phyloP scores from a whole-genome alignment of 2,113 vertebrate species.

The Daphoenositta chrysoptera region DNA sequence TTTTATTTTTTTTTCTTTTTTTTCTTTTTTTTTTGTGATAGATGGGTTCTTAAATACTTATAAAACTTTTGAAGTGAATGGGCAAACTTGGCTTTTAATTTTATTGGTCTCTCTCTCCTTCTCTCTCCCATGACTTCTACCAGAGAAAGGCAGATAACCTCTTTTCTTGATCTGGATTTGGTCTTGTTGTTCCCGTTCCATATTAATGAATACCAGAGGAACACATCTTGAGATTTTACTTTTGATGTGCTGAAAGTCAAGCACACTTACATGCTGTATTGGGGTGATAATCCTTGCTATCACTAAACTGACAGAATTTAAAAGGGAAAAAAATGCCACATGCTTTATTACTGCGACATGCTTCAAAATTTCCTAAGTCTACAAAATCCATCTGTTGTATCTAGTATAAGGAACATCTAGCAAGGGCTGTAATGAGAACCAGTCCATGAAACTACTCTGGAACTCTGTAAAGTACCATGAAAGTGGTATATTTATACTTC shows the following conservation, averaged over 20 bases:
- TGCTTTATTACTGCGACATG: background rate
- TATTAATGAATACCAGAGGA: background rate
- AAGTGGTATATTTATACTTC: background rate
- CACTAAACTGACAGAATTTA: background rate
- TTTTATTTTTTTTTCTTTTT: background rate
- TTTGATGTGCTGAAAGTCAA: constrained; percentile 1
- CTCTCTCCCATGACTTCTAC: background rate
- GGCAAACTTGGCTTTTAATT: background rate
- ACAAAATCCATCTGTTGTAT: background rate
- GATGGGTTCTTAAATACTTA: background rate
- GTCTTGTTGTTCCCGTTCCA: constrained; percentile 1
- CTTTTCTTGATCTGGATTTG: background rate
- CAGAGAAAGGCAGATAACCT: background rate
- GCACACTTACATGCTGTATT: background rate
- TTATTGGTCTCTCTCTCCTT: background rate
- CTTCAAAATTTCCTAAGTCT: background rate
- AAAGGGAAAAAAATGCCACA: background rate
- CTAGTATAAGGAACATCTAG: background rate
- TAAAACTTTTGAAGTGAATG: background rate
- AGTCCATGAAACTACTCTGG: background rate
- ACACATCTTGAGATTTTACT: background rate
- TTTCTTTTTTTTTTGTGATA: background rate
- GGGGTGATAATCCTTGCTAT: background rate
- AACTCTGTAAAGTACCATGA: background rate
- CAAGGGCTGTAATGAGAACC: background rate